Base-by-base conservation (phyloP, 2,888 invertebrate genomes). In the Oscheius sp. region DNA sequence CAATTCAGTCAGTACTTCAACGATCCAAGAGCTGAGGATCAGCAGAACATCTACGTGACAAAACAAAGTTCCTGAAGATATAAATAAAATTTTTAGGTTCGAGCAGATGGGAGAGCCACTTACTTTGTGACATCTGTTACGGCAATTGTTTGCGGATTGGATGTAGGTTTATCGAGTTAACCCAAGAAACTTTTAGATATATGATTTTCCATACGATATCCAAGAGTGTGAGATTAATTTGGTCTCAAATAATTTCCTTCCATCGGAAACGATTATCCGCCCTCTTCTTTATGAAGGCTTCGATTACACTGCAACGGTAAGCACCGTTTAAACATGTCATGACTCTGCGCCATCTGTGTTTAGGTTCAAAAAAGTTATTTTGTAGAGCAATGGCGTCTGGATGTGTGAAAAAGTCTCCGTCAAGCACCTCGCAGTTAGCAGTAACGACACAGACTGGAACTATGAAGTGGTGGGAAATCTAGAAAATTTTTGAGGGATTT, bases 321-420 rank as follows among this genome's bases (percentile, higher is more conserved):
- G 8, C 27, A n/a, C 5, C n/a, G n/a, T n/a, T n/a, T n/a, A 17
- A 48, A 6, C n/a, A 6, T 48, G 8, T 37, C 15, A 48, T 48
- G 17, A 37, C 15, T 37, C 8, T 37, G n/a, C n/a, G n/a, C 37
- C 37, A 10, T 37, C 37, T 37, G 37, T 8, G 25, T 20, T 15
- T 31, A 31, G 15, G 31, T 17, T 1, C 25, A 12, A 61, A 27
- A 61, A 20, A 45, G n/a, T 3, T 12, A 23, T 42, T 25, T 20
- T 61, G 37, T 12, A 61, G 61, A 61, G 61, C 27, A 61, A 61
- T 39, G 61, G 61, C 8, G 61, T 42, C 1, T 61, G 61, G 61
- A 45, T 34, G 25, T 61, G 61, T 37, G 61, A 61, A n/a, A 31
- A 20, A 4, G 61, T 61, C 0, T n/a, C 15, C 1, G 45, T 61